These are phyloP conservation scores for Novumbra hubbsi DNA, from an alignment of 2,797 vertebrate genomes.

Conservation along the genomic window DNA sequence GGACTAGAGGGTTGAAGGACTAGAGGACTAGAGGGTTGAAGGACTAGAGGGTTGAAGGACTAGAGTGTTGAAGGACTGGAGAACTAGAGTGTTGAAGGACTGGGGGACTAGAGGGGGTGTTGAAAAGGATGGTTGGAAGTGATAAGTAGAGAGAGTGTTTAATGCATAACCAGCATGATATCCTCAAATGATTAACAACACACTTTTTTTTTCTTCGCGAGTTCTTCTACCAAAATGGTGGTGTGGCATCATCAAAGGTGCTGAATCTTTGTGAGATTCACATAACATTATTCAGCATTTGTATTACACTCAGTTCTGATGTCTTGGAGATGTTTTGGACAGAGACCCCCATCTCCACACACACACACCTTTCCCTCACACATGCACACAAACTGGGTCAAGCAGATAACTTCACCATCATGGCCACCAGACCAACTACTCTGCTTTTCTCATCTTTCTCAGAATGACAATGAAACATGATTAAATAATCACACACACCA, in stretches of 20 bases:
- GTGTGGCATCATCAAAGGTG: not conserved
- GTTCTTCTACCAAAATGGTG: not conserved
- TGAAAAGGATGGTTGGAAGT: slow-evolving; percentile 52
- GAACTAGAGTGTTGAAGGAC: too few relatives aligned
- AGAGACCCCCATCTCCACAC: slow-evolving; percentile 28
- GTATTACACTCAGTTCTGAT: slow-evolving; percentile 9
- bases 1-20: too few relatives aligned
- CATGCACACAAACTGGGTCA: slow-evolving; percentile 16
- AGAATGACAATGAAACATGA: slow-evolving; percentile 32
- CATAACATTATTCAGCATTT: too few relatives aligned
- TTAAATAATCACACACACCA: slow-evolving; percentile 27
- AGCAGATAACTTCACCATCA: slow-evolving; percentile 33
- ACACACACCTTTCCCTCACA: slow-evolving; percentile 4
- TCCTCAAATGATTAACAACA: too few relatives aligned
- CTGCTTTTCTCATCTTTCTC: slow-evolving; percentile 36
- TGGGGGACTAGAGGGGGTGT: not conserved
- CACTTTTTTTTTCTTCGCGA: not conserved
- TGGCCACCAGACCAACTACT: slow-evolving; percentile 36
- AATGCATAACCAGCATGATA: too few relatives aligned
- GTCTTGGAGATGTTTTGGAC: slow-evolving; percentile 21
- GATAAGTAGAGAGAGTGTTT: slow-evolving; percentile 53
- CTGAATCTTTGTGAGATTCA: not conserved
- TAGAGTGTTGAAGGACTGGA: not conserved
- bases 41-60: not conserved
- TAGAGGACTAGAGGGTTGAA: too few relatives aligned